phyloP scores from a whole-genome alignment of 2,797 vertebrate species.

The Chelon auratus region DNA sequence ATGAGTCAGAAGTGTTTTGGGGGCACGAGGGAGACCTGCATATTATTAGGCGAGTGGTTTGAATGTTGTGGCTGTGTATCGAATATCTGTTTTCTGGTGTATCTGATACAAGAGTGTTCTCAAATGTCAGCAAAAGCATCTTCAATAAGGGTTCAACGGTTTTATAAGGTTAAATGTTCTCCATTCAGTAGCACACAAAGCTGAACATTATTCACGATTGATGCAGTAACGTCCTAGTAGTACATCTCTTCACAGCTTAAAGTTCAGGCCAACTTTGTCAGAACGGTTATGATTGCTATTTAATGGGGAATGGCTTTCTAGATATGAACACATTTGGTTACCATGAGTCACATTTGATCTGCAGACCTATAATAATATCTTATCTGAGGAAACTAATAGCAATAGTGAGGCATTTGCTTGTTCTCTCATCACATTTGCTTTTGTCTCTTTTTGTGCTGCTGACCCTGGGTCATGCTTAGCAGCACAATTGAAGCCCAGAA shows the following conservation, averaged over 20 bases:
- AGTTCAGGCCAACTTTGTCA: too few relatives aligned
- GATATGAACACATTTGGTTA: not conserved
- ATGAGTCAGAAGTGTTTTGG: too few relatives aligned
- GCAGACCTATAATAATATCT: conserved; percentile 9
- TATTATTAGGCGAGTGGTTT: too few relatives aligned
- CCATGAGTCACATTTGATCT: conserved; percentile 2
- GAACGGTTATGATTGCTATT: not conserved
- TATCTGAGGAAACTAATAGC: not conserved
- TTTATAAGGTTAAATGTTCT: not conserved
- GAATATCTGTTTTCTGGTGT: too few relatives aligned
- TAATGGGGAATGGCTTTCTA: not conserved
- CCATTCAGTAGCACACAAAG: not conserved
- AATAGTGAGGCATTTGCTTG: not conserved
- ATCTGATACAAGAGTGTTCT: too few relatives aligned
- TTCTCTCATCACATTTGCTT: not conserved
- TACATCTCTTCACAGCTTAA: not conserved
- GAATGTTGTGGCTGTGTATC: too few relatives aligned
- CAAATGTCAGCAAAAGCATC: too few relatives aligned
- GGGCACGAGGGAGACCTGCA: too few relatives aligned
- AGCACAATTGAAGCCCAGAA: not conserved
- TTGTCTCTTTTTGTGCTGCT: conserved; percentile 3
- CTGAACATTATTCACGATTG: not conserved
- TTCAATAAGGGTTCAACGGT: too few relatives aligned
- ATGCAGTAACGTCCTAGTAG: not conserved
- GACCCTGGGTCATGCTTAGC: not conserved